phyloP scores from a whole-genome alignment of 2,797 vertebrate genomes.

The Sebastes kiyomatsui region DNA sequence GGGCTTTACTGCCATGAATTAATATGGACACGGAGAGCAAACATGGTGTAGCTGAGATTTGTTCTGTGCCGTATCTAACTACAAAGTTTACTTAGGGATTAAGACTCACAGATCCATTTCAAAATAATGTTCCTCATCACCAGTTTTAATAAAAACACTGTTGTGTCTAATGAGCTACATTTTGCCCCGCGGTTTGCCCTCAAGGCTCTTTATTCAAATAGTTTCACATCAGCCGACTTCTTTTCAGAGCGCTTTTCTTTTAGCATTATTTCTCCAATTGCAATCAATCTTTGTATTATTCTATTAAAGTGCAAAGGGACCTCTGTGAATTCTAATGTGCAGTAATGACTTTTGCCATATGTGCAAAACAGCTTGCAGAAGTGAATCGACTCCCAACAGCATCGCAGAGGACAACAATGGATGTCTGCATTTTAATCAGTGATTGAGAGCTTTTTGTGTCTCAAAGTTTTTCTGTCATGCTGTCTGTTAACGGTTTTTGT shows the following conservation, averaged over 20 bases:
- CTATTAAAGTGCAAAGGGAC: conserved; percentile 58
- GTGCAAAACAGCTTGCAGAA: conserved; percentile 73
- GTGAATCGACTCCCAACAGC: conserved; percentile 59
- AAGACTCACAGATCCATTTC: conserved; percentile 7
- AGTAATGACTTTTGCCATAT: conserved; percentile 77
- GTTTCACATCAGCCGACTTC: conserved; percentile 13
- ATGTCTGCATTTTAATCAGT: conserved; percentile 53
- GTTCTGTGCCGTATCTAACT: neutral
- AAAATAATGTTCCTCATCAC: conserved; percentile 35
- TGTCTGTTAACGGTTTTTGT: neutral
- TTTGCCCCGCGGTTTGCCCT: conserved; percentile 36
- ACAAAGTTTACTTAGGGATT: conserved; percentile 8
- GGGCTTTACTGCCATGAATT: neutral
- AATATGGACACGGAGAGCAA: neutral
- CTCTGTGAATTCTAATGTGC: conserved; percentile 72
- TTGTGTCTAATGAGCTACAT: conserved; percentile 9
- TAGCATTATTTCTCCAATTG: conserved; percentile 34
- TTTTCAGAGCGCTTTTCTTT: conserved; percentile 38
- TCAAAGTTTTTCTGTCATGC: neutral
- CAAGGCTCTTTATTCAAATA: conserved; percentile 4
- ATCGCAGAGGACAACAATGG: conserved; percentile 39
- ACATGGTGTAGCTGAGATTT: neutral
- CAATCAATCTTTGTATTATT: conserved; percentile 66
- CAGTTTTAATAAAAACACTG: conserved; percentile 45
- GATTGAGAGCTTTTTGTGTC: conserved; percentile 13